These are phyloP conservation scores for Speoplatyrhinus poulsoni DNA, from an alignment of 2,113 vertebrate species.

Conservation along the genomic window DNA sequence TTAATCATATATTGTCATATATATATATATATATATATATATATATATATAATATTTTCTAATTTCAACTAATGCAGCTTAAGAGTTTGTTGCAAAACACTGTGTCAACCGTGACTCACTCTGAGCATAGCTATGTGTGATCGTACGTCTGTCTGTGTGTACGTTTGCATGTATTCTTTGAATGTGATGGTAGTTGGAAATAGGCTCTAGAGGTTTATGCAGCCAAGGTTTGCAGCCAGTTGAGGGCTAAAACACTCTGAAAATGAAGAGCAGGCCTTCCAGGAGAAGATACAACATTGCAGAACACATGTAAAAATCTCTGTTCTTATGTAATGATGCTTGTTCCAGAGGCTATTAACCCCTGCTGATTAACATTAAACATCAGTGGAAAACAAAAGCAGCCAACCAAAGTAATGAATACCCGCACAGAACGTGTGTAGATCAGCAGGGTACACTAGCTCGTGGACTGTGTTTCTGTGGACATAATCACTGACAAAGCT, in stretches of 20 bases:
- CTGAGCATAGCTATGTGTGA: neutral
- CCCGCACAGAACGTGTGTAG: no score
- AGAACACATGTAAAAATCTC: neutral
- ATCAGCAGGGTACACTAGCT: no score
- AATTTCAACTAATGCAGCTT: neutral
- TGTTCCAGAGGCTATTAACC: neutral
- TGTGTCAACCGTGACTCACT: constrained; percentile 1
- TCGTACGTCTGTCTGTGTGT: neutral
- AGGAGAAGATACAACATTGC: neutral
- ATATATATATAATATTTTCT: neutral
- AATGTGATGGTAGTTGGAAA: neutral
- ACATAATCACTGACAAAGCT: no score
- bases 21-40: no score
- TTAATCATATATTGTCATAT: no score
- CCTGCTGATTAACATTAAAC: no score
- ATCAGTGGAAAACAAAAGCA: no score
- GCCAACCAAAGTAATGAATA: no score
- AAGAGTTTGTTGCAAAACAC: neutral
- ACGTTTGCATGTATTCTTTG: neutral
- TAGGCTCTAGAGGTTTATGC: neutral
- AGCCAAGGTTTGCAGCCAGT: neutral
- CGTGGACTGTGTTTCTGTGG: no score
- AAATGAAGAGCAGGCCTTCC: neutral
- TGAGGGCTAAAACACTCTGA: neutral
- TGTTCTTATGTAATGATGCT: neutral